Conservation (phyloP, 2,797 vertebrate genomes). For the Hypotaenidia philippensis region DNA sequence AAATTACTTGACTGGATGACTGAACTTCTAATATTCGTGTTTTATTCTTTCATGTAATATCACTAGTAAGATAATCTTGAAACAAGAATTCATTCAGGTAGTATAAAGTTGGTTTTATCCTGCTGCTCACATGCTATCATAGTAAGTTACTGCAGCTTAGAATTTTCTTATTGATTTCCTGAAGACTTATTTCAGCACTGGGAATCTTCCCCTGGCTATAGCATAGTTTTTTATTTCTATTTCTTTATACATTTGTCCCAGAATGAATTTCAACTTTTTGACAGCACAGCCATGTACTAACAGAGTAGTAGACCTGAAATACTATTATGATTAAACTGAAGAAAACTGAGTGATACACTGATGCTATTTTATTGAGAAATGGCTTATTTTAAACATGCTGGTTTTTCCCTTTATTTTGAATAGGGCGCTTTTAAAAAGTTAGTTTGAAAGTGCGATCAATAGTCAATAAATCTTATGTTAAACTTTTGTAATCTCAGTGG, state of each 20-base stretch:
- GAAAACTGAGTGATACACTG: not conserved
- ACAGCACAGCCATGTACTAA: not conserved
- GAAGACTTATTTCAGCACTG: conserved; percentile 24
- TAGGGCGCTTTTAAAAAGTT: not conserved
- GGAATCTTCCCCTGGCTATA: not conserved
- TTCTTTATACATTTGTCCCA: not conserved
- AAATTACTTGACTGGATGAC: not conserved
- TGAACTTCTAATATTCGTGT: not conserved
- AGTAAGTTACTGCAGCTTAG: not conserved
- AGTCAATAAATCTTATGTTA: not conserved
- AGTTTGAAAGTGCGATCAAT: not conserved
- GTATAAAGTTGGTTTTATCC: not conserved
- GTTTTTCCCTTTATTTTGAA: not conserved
- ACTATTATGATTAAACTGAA: not conserved
- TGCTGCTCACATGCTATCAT: not conserved
- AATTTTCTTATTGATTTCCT: conserved; percentile 29
- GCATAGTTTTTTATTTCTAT: not conserved
- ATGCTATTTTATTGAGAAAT: not conserved
- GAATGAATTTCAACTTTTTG: conserved; percentile 24
- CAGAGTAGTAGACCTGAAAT: not conserved
- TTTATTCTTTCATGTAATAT: not conserved
- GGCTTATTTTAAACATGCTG: not conserved
- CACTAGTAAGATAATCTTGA: conserved; percentile 1
- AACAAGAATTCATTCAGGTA: conserved; percentile 1
- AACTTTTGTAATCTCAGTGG: not conserved